A percentile compares a stretch with the other conserved stretches of the same genome.
Evolutionary conservation across 2,797 vertebrate species (phyloP).

Genomic region (Atherinosoma microstoma): DNA sequence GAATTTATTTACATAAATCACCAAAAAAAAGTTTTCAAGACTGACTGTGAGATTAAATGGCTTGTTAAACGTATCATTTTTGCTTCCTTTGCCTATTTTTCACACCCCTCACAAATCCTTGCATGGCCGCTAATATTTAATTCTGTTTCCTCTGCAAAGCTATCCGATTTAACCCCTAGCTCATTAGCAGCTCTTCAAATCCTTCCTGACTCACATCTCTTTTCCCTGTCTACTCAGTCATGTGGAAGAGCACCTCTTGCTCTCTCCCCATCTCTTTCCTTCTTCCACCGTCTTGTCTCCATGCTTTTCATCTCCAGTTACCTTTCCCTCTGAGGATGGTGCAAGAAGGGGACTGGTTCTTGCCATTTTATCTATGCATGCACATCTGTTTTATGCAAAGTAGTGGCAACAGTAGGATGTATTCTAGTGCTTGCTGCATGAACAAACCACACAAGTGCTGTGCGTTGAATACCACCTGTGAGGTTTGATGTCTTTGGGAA

Average conservation of each 20-base stretch:
- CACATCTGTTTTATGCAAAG: slow-evolving; percentile 59
- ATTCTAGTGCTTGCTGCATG: slow-evolving; percentile 22
- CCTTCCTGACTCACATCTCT: slow-evolving; percentile 52
- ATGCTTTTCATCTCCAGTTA: slow-evolving; percentile 5
- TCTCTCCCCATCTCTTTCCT: slow-evolving; percentile 21
- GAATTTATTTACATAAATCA: slow-evolving; percentile 20
- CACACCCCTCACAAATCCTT: slow-evolving; percentile 45
- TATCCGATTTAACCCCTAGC: slow-evolving; percentile 61
- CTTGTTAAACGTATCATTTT: slow-evolving; percentile 41
- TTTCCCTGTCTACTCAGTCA: slow-evolving; percentile 67
- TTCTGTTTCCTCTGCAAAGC: slow-evolving; percentile 63
- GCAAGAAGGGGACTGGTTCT: slow-evolving; percentile 57
- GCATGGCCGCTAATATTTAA: slow-evolving; percentile 61
- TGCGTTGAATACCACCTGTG: slow-evolving; percentile 36
- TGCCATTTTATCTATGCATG: slow-evolving; percentile 47
- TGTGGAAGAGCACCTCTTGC: slow-evolving; percentile 45
- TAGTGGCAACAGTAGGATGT: slow-evolving; percentile 23
- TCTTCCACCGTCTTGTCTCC: slow-evolving; percentile 17
- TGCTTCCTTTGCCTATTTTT: slow-evolving; percentile 34
- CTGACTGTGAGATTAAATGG: slow-evolving; percentile 45
- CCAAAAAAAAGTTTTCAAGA: slow-evolving; percentile 51
- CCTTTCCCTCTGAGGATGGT: slow-evolving; percentile 22
- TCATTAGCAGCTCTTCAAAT: slow-evolving; percentile 77
- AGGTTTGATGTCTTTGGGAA: slow-evolving; percentile 64
- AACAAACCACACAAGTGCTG: slow-evolving; percentile 27